Evolutionary conservation across 2,113 vertebrate genomes (phyloP).

Genomic region (Cyphomyrus discorhynchus): DNA sequence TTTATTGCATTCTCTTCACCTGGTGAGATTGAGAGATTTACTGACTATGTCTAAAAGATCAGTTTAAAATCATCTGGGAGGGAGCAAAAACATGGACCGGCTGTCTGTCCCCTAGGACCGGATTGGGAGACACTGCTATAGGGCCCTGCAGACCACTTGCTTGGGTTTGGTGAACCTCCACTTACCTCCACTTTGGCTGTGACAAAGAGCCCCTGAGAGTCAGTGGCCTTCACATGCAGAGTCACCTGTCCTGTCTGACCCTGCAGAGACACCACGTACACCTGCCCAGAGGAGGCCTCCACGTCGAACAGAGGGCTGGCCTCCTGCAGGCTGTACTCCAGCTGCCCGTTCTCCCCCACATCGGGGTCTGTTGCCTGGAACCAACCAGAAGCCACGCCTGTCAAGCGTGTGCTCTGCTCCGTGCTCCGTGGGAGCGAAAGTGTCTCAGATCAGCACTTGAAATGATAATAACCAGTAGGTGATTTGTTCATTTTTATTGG

Average conservation of each 20-base stretch:
- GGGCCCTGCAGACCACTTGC: neutral
- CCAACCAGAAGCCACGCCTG: neutral
- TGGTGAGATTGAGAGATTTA: neutral
- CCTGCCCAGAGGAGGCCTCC: constrained; percentile 53
- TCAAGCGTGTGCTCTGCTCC: neutral
- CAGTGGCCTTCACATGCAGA: constrained; percentile 50
- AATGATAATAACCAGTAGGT: neutral
- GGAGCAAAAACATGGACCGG: neutral
- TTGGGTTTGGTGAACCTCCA: neutral
- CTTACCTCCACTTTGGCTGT: constrained; percentile 50
- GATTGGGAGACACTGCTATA: neutral
- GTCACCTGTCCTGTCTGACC: constrained; percentile 24
- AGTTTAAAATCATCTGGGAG: neutral
- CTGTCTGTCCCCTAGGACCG: neutral
- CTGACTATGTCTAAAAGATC: neutral
- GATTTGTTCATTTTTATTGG: neutral
- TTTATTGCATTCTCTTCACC: neutral
- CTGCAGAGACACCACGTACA: constrained; percentile 55
- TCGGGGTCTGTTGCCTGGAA: constrained; percentile 63
- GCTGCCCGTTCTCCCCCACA: constrained; percentile 34
- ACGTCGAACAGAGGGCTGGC: constrained; percentile 43
- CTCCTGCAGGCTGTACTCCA: constrained; percentile 55
- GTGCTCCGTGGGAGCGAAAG: neutral
- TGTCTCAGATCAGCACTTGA: neutral
- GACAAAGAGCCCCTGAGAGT: constrained; percentile 46